phyloP scores from a whole-genome alignment of 1,140 invertebrate species.

The Heliconius congener region DNA sequence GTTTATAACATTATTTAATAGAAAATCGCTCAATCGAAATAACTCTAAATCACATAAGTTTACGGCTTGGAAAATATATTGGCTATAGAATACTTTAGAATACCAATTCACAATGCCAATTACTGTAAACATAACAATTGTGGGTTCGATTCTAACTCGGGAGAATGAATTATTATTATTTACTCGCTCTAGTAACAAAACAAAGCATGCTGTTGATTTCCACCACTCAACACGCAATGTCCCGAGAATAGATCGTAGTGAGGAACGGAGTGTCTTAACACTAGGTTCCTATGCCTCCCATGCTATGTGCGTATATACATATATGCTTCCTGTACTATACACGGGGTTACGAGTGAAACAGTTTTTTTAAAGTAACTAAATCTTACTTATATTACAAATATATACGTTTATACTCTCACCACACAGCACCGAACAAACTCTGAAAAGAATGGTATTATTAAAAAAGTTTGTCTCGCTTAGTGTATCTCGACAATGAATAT shows the following conservation, averaged over 20 bases:
- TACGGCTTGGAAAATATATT: constrained; percentile 6
- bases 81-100: constrained; percentile 28
- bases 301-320: too few relatives aligned
- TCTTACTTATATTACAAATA: background rate
- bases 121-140: background rate
- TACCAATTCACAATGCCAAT: constrained; percentile 24
- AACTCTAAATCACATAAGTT: constrained; percentile 11
- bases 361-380: too few relatives aligned
- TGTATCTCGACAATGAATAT: constrained; percentile 9
- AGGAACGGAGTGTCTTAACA: too few relatives aligned
- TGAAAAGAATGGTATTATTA: background rate
- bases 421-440: background rate
- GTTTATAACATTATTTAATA: constrained; percentile 27
- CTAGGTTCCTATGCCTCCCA: too few relatives aligned
- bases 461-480: background rate
- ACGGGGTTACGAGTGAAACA: too few relatives aligned
- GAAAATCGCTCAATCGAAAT: constrained; percentile 23
- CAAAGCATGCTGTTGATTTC: too few relatives aligned
- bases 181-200: too few relatives aligned
- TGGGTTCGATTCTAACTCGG: too few relatives aligned
- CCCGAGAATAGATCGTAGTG: too few relatives aligned
- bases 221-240: too few relatives aligned
- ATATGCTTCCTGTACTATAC: too few relatives aligned
- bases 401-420: background rate
- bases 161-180: too few relatives aligned